Conservation (phyloP, 2,888 invertebrate genomes). For the Sesia bembeciformis region DNA sequence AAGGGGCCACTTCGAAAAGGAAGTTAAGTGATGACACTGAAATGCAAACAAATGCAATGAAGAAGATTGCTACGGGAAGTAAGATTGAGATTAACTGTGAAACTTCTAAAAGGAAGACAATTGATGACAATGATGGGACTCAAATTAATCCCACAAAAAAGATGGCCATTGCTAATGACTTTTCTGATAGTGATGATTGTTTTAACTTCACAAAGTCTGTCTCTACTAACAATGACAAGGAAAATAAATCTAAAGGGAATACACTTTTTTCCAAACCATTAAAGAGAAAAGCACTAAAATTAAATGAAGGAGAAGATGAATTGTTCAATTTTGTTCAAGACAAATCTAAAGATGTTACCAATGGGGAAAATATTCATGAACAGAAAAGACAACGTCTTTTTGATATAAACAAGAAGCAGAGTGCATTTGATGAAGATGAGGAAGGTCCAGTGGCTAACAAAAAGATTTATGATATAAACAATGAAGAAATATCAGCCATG, state of each 20-base stretch:
- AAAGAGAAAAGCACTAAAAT: slow-evolving; percentile 40
- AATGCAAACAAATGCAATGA: slow-evolving; percentile 25
- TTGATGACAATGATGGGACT: slow-evolving; percentile 19
- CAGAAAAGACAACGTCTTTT: slow-evolving; percentile 5
- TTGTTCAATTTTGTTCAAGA: slow-evolving; percentile 57
- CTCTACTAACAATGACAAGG: slow-evolving; percentile 13
- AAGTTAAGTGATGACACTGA: slow-evolving; percentile 38
- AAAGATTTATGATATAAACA: not conserved
- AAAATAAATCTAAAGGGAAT: slow-evolving; percentile 23
- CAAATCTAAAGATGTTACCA: slow-evolving; percentile 9
- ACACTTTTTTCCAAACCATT: slow-evolving; percentile 45
- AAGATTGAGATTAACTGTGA: slow-evolving; percentile 12
- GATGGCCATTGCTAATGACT: slow-evolving; percentile 22
- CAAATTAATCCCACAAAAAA: slow-evolving; percentile 37
- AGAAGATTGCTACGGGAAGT: slow-evolving; percentile 36
- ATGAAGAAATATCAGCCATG: slow-evolving; percentile 31
- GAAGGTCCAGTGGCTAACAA: slow-evolving; percentile 9
- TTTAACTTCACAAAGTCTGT: slow-evolving; percentile 46
- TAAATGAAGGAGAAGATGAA: slow-evolving; percentile 38
- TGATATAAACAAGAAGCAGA: slow-evolving; percentile 1
- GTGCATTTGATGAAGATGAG: slow-evolving; percentile 4
- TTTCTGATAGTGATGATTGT: slow-evolving; percentile 32
- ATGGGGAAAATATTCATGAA: slow-evolving; percentile 7
- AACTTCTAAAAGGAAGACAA: slow-evolving; percentile 32
- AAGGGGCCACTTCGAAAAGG: slow-evolving; percentile 27